These are phyloP conservation scores for Adrianichthys oophorus DNA, from an alignment of 2,797 vertebrate species.

Conservation along the genomic window DNA sequence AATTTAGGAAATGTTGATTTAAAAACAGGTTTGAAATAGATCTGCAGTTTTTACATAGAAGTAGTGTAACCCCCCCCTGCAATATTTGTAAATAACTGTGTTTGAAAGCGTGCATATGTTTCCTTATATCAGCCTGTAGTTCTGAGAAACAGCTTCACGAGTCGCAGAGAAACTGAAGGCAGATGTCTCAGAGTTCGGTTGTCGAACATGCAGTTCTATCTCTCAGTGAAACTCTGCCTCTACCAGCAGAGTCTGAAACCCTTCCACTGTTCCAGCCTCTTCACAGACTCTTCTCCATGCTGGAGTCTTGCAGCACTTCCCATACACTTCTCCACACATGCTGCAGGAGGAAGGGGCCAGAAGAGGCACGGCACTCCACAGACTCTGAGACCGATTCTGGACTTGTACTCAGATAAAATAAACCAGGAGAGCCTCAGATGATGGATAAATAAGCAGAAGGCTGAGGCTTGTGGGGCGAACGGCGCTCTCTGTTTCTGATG, in stretches of 20 bases:
- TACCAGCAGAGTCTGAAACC: conserved; percentile 26
- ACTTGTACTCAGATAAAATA: conserved; percentile 79
- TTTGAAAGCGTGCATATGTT: too few species aligned
- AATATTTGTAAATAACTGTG: too few species aligned
- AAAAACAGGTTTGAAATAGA: too few species aligned
- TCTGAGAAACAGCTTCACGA: too few species aligned
- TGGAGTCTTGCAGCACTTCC: conserved; percentile 18
- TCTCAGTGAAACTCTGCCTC: conserved; percentile 19
- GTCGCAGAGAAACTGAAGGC: too few species aligned
- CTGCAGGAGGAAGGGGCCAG: conserved; percentile 34
- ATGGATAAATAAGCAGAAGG: conserved; percentile 78
- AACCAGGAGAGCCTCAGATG: conserved; percentile 68
- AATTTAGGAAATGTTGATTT: too few species aligned
- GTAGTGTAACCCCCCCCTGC: too few species aligned
- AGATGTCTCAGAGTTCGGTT: too few species aligned
- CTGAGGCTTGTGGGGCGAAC: conserved; percentile 40
- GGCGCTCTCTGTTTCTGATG: conserved; percentile 51
- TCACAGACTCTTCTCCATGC: not conserved
- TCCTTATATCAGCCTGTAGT: too few species aligned
- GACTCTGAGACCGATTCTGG: conserved; percentile 60
- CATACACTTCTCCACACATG: conserved; percentile 49
- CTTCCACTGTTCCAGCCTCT: conserved; percentile 51
- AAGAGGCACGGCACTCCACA: conserved; percentile 7
- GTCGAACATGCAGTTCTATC: conserved; percentile 6
- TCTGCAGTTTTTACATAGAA: too few species aligned